Base-by-base conservation (phyloP, 2,797 vertebrate genomes). In the Myotis myotis region DNA sequence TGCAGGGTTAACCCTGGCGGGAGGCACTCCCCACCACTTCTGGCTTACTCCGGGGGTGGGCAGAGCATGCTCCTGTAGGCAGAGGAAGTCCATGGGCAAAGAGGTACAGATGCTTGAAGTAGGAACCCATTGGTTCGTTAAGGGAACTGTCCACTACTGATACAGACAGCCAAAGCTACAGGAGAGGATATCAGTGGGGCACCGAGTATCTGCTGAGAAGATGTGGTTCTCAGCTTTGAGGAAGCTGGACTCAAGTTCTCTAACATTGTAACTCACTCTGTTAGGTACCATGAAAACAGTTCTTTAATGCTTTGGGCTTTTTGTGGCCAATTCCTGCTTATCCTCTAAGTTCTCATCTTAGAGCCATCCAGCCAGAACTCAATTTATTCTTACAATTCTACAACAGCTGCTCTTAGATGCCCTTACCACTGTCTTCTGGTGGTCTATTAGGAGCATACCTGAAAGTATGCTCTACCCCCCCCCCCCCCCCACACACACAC, bases 251-350 rank as follows among this genome's bases (percentile, higher is more conserved):
- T 81, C 71, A 71, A 3, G 10, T 64, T 87, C 30, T 81, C 38
- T 92, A 62, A 90, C 82, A n/a, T 88, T 93, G 41, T 60, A 75
- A 71, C 23, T 90, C 87, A 75, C 23, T 90, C 87, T 94, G 10
- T 71, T 87, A 91, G 51, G 30, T 71, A 87, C 11, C 22, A 55
- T 51, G 68, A 91, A 75, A 93, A 33, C 49, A 84, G 41, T 75
- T 74, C 60, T 81, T 87, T 49, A 83, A 10, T 80, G 44, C 51
- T 68, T 71, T 51, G 47, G 55, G 10, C 0, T 36, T 87, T 90
- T 78, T 93, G 57, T 88, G 87, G 41, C 16, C 86, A 83, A 62
- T 91, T 89, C 16, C 28, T 86, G 3, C 66, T 91, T 78, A 44
- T 74, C 49, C 17, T 82, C 9, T 4, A 71, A 86, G 66, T 66